Evolutionary conservation across 1,140 invertebrate genomes (phyloP), one percentile per base, ranked within the genome.

Genomic region (Chironomus tepperi): DNA sequence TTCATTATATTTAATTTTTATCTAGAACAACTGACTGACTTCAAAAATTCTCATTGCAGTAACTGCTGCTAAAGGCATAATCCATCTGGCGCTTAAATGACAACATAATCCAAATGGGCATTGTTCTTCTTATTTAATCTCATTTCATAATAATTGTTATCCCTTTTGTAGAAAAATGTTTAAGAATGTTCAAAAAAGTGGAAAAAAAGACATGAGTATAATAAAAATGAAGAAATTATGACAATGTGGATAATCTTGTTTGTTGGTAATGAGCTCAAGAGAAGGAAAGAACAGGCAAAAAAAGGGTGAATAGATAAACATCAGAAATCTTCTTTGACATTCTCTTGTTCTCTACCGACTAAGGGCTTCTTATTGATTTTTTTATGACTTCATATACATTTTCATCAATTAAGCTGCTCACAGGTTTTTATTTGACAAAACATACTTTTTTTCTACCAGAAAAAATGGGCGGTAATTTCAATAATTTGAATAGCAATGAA

Each of bases 61-160:
- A n/a, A n/a, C n/a, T 70, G 6, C 16, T 70, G n/a, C 64, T 18
- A 67, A 70, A 70, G n/a, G 9, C 18, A 70, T 70, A 70, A 70
- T 70, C 65, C 65, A 70, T 70, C 65, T 70, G 65, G 65, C 65
- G 65, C 65, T 70, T 70, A 16, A 18, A 70, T 70, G 65, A 70
- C 65, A 70, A 18, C 65, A 19, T 70, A 70, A 70, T 70, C 65
- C 18, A 10, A 57, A 57, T 57, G 24, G 24, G 5, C 12, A 57
- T 15, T 57, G 47, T 57, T 57, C 47, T 57, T 57, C n/a, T 15
- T 18, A 70, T 18, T 19, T 70, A 70, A 70, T 70, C 65, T 10
- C 10, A 70, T 70, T 70, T 21, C 65, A 18, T 5, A 9, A 8
- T 70, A 70, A 70, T 70, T 70, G 65, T 70, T 70, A 70, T 70